Conservation (phyloP, 2,113 vertebrate species). For the Merops nubicus region DNA sequence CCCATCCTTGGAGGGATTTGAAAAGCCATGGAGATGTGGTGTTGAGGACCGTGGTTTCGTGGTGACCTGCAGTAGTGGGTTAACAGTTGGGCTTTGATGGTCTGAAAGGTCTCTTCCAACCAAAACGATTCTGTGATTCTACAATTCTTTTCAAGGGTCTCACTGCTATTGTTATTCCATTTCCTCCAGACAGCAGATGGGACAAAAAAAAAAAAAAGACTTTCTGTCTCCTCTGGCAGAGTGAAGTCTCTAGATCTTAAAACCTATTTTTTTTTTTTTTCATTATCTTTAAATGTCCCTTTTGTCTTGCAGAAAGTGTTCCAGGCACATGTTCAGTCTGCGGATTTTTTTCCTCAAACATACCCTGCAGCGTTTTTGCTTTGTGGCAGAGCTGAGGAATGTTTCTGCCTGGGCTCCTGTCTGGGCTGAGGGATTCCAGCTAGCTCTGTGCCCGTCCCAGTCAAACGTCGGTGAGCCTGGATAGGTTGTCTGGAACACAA, state of each 20-base stretch:
- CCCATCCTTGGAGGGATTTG: not conserved
- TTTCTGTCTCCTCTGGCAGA: constrained; percentile 10
- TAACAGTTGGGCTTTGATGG: too few relatives aligned
- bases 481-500: not conserved
- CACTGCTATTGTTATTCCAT: not conserved
- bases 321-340: constrained; percentile 20
- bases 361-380: not conserved
- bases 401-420: not conserved
- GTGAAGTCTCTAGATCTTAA: constrained; percentile 19
- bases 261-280: constrained; percentile 1
- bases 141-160: not conserved
- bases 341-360: not conserved
- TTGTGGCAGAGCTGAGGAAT: not conserved
- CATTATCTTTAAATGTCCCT: constrained; percentile 40
- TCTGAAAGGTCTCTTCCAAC: not conserved
- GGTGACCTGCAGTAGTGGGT: not conserved
- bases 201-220: not conserved
- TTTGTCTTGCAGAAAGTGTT: constrained; percentile 43
- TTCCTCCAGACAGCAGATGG: constrained; percentile 1
- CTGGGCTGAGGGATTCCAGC: not conserved
- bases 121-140: not conserved
- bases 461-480: not conserved
- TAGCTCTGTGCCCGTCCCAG: not conserved
- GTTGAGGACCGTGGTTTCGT: too few relatives aligned
- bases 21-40: not conserved